Conservation (phyloP, 1,140 invertebrate species). For the Zophobas atratus region DNA sequence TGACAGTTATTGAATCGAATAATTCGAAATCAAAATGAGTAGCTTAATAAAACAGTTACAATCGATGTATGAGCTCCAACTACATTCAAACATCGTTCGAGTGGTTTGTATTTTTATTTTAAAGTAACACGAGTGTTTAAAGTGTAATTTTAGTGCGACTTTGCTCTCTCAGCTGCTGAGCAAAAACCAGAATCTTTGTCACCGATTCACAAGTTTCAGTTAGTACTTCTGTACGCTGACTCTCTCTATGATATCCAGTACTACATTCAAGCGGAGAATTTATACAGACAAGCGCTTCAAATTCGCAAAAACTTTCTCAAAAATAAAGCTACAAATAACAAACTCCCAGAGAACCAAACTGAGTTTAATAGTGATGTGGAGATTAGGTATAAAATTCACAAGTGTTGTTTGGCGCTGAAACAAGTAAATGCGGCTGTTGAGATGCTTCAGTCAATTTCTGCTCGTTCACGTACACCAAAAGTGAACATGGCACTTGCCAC, state of each 20-base stretch:
- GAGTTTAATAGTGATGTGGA: slow-evolving; percentile 76
- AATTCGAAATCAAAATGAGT: slow-evolving; percentile 13
- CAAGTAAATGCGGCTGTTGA: slow-evolving; percentile 76
- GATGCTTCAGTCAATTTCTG: slow-evolving; percentile 81
- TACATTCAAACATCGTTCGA: slow-evolving; percentile 73
- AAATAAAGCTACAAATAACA: slow-evolving; percentile 68
- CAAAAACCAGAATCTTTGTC: slow-evolving; percentile 75
- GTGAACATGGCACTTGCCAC: slow-evolving; percentile 83
- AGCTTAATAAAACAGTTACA: slow-evolving; percentile 72
- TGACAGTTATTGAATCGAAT: background rate
- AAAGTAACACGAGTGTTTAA: slow-evolving; percentile 8
- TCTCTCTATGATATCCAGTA: slow-evolving; percentile 77
- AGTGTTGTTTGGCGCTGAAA: slow-evolving; percentile 79
- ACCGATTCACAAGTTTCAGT: slow-evolving; percentile 75
- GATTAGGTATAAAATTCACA: slow-evolving; percentile 84
- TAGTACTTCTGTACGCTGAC: slow-evolving; percentile 79
- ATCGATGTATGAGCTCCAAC: slow-evolving; percentile 72
- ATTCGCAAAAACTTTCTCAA: slow-evolving; percentile 80
- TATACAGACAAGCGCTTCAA: slow-evolving; percentile 79
- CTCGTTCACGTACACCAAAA: slow-evolving; percentile 69
- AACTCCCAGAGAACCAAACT: slow-evolving; percentile 57
- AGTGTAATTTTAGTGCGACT: slow-evolving; percentile 71
- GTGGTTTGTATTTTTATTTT: slow-evolving; percentile 66
- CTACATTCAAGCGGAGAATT: slow-evolving; percentile 78
- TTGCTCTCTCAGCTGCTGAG: slow-evolving; percentile 77